These are phyloP conservation scores for Natrix natrix DNA, from an alignment of 2,797 vertebrate genomes.

Conservation along the genomic window DNA sequence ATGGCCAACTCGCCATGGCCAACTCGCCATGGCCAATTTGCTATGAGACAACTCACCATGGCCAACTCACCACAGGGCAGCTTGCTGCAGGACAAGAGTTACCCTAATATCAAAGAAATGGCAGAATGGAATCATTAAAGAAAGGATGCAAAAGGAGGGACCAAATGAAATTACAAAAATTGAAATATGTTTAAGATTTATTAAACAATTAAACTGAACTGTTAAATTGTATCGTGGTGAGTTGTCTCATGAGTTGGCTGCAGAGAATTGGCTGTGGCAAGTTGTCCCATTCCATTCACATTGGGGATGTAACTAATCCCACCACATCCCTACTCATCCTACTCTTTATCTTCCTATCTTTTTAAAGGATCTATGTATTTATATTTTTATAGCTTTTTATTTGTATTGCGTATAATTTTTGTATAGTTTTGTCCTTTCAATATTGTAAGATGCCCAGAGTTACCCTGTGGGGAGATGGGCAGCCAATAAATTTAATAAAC, in stretches of 20 bases:
- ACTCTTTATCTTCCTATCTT: not conserved
- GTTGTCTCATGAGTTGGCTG: not conserved
- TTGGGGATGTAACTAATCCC: not conserved
- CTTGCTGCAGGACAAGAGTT: not conserved
- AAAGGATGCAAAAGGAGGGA: not conserved
- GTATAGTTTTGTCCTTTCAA: not conserved
- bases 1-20: not conserved
- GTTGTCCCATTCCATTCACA: not conserved
- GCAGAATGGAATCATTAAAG: not conserved
- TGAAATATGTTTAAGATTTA: not conserved
- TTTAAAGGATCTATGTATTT: not conserved
- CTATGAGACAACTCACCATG: too few relatives aligned
- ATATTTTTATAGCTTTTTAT: not conserved
- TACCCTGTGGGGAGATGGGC: not conserved
- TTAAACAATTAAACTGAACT: not conserved
- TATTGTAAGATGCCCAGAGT: not conserved
- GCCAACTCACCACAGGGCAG: too few relatives aligned
- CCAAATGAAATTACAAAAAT: not conserved
- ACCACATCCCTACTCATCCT: not conserved
- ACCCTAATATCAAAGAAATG: not conserved
- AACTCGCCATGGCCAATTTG: too few relatives aligned
- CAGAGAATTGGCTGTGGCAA: not conserved
- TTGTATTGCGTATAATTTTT: not conserved
- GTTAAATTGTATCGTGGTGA: not conserved
- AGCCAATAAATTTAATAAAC: not conserved